These are phyloP conservation scores for Boloria euphrosyne DNA, from an alignment of 2,888 invertebrate species.

Conservation along the genomic window DNA sequence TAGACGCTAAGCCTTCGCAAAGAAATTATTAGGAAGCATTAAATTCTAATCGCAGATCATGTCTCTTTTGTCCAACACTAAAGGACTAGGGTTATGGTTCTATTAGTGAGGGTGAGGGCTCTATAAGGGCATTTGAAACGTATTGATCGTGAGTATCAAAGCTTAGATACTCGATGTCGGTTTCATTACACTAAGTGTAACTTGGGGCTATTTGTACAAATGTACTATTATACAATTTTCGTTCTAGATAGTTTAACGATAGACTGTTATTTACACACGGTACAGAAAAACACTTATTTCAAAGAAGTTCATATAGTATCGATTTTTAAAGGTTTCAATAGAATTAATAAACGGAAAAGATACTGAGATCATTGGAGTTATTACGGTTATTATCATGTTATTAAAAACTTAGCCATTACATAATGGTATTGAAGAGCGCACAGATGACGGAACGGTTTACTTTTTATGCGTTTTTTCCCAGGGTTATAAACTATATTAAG, in stretches of 20 bases:
- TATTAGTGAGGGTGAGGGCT: constrained; percentile 47
- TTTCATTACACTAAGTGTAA: constrained; percentile 43
- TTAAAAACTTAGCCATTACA: too few relatives aligned
- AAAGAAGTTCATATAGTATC: too few relatives aligned
- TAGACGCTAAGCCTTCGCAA: not conserved
- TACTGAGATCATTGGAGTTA: too few relatives aligned
- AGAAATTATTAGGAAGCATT: constrained; percentile 32
- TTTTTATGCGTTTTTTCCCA: too few relatives aligned
- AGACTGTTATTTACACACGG: too few relatives aligned
- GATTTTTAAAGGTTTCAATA: too few relatives aligned
- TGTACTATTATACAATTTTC: not conserved
- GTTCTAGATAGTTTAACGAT: not conserved
- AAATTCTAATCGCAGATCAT: constrained; percentile 7
- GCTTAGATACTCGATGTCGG: constrained; percentile 25
- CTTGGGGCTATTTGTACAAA: not conserved
- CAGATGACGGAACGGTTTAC: too few relatives aligned
- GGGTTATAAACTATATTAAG: too few relatives aligned
- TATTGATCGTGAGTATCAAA: constrained; percentile 54
- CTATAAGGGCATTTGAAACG: constrained; percentile 47
- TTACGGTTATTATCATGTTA: too few relatives aligned
- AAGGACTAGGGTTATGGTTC: constrained; percentile 49
- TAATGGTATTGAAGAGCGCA: too few relatives aligned
- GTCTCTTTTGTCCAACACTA: constrained; percentile 29
- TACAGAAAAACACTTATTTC: too few relatives aligned
- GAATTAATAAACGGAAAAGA: too few relatives aligned